Evolutionary conservation across 2,113 vertebrate species (phyloP).

Genomic region (Balaeniceps rex): DNA sequence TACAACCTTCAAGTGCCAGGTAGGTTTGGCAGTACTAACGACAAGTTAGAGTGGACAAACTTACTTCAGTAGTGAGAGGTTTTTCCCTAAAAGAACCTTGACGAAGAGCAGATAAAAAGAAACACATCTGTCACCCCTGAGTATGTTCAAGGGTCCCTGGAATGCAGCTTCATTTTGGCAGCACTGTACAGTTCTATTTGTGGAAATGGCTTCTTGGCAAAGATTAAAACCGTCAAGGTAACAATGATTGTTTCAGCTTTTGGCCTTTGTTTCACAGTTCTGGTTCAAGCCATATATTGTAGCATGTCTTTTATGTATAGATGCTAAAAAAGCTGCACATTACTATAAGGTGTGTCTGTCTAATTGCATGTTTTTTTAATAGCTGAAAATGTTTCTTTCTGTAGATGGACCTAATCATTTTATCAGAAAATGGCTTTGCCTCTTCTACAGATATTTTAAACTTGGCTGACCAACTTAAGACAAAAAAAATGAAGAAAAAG

Average conservation of each 20-base stretch:
- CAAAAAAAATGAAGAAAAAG: conserved; percentile 92
- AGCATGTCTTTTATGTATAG: background rate
- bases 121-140: background rate
- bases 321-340: background rate
- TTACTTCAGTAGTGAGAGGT: background rate
- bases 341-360: background rate
- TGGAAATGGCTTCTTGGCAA: background rate
- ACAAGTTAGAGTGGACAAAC: background rate
- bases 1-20: background rate
- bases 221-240: background rate
- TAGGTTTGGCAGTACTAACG: background rate
- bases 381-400: conserved; percentile 4
- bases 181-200: background rate
- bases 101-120: background rate
- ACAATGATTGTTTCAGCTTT: background rate
- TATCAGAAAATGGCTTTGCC: conserved; percentile 85
- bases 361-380: background rate
- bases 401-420: conserved; percentile 90
- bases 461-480: conserved; percentile 82
- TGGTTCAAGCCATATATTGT: background rate
- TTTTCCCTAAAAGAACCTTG: background rate
- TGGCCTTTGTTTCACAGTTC: background rate
- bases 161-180: background rate
- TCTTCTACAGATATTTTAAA: conserved; percentile 93
- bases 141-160: background rate